Percentiles rank a stretch among this genome's conserved stretches.
Conservation (phyloP, 1,140 invertebrate species). For the Ctenoplectra terminalis region DNA sequence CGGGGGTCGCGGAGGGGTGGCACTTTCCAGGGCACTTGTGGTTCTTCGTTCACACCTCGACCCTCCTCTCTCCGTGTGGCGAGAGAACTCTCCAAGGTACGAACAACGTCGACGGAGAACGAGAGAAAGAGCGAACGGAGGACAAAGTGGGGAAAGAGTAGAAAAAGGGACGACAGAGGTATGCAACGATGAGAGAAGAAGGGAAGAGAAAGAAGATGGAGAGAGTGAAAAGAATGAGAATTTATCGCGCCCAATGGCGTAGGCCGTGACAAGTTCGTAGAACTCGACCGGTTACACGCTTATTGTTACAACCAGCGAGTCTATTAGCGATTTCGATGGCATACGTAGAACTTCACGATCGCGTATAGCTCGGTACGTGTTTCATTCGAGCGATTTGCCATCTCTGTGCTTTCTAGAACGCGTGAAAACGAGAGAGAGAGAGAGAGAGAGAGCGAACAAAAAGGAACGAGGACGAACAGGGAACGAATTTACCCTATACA, state of each 20-base stretch:
- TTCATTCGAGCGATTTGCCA: slow-evolving; percentile 5
- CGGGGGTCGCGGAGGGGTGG: slow-evolving; percentile 53
- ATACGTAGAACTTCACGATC: slow-evolving; percentile 17
- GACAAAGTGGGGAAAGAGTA: not conserved
- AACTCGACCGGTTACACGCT: slow-evolving; percentile 23
- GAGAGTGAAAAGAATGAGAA: slow-evolving; percentile 40
- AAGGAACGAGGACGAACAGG: slow-evolving; percentile 4
- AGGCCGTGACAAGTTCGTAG: slow-evolving; percentile 18
- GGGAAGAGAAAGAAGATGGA: not conserved
- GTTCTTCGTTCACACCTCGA: slow-evolving; percentile 81
- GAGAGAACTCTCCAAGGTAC: slow-evolving; percentile 63
- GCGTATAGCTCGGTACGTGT: not conserved
- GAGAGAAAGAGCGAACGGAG: not conserved
- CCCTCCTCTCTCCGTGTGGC: slow-evolving; percentile 53
- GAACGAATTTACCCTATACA: slow-evolving; percentile 28
- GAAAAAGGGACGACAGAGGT: not conserved
- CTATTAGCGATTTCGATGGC: slow-evolving; percentile 46
- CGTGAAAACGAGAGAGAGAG: not conserved
- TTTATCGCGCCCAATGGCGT: slow-evolving; percentile 57
- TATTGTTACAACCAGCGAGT: slow-evolving; percentile 2
- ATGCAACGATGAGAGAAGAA: not conserved
- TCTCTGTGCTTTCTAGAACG: not conserved
- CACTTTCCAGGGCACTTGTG: slow-evolving; percentile 76
- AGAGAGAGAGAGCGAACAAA: not conserved
- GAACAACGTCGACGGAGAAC: slow-evolving; percentile 13